These are phyloP conservation scores for Leptinotarsa juncta DNA, from an alignment of 2,888 invertebrate genomes.

Conservation along the genomic window DNA sequence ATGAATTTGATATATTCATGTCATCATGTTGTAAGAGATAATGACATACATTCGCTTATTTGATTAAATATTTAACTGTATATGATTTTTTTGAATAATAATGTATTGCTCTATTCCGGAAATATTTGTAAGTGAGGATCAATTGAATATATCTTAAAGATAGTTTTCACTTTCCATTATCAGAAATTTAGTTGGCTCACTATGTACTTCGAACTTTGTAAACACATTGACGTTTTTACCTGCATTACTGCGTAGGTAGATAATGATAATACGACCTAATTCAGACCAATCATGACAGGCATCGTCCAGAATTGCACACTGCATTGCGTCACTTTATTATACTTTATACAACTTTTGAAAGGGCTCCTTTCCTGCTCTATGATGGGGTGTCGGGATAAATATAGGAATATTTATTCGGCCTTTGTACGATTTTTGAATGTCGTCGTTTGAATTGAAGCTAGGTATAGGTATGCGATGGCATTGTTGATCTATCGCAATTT, in stretches of 20 bases:
- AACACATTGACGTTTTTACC: constrained; percentile 33
- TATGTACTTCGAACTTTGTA: not conserved
- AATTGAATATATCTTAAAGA: no score
- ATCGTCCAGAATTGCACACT: constrained; percentile 20
- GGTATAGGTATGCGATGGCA: constrained; percentile 8
- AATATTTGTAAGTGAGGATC: no score
- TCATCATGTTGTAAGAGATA: no score
- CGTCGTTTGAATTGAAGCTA: not conserved
- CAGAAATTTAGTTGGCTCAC: constrained; percentile 13
- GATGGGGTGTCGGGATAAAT: constrained; percentile 20
- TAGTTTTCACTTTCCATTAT: not conserved
- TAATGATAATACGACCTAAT: constrained; percentile 31
- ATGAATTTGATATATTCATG: no score
- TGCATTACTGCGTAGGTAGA: constrained; percentile 31
- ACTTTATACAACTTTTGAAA: constrained; percentile 11
- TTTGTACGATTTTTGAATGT: constrained; percentile 13
- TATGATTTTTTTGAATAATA: no score
- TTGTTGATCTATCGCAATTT: not conserved
- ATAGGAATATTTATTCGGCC: constrained; percentile 20
- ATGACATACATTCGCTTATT: no score
- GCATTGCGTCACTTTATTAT: constrained; percentile 18
- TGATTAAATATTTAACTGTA: no score
- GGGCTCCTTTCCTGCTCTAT: constrained; percentile 10
- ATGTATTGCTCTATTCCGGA: no score
- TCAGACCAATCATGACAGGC: constrained; percentile 23